Base-by-base conservation (phyloP, 2,888 invertebrate species). In the Diarsia brunnea region DNA sequence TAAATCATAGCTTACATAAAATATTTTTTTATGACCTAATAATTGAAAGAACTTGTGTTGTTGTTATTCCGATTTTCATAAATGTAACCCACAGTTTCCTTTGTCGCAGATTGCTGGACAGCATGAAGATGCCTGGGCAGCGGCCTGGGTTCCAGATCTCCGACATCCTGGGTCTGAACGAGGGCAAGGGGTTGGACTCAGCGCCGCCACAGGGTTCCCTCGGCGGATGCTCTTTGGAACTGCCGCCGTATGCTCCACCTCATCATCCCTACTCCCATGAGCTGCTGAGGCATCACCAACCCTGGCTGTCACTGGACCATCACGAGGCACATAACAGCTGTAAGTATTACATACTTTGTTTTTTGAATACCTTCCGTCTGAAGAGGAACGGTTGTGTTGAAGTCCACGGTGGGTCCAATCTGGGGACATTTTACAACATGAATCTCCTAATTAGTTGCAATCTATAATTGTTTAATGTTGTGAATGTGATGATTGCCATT, bases 131-230 rank as follows among this genome's bases (percentile, higher is more conserved):
- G 97, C 98, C 98, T 0, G 97, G 98, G 71, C 98, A 98, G 90
- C 97, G 98, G 88, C 97, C 98, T 0, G 98, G 99, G 79, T 99
- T 99, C 95, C 98, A 98, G 91, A 99, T 99, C 90, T 98, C 99
- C 89, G 99, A 99, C 94, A 99, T 99, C 91, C 97, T 99, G 90
- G 99, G 99, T 89, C 97, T 99, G 89, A 99, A 99, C 90, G 98
- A 98, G 87, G 97, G 97, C 82, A 94, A 96, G 85, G 93, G 94
- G 51, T 90, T 96, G 84, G 97, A 97, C 87, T 90, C 93, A 3
- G 88, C 95, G 16, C 88, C 94, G 11, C 90, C 94, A 38, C 94
- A 91, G 77, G 86, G 89, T 1, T 79, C 92, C 4, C 86, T 94
- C 21, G 93, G 94, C 31, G 91, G 93, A 4, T 93, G 94, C 69